Base-by-base conservation (phyloP, 2,888 invertebrate genomes). In the Bimastos eiseni region DNA sequence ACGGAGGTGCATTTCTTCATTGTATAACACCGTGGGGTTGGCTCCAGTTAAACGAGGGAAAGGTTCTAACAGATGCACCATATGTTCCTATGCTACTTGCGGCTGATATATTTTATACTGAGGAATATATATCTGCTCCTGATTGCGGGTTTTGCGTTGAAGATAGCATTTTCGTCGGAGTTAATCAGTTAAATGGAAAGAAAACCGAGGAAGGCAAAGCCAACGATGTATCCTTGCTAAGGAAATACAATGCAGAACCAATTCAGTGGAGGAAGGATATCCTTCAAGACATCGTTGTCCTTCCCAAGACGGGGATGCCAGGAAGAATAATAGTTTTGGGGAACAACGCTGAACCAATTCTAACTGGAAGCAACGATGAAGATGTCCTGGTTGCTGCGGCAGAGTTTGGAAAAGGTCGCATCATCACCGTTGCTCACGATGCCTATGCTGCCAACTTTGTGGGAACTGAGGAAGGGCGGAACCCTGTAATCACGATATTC, bases 21-120 rank as follows among this genome's bases (percentile, higher is more conserved):
- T 91, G 91, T 11, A 83, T 91, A 15, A 92, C 92, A 24, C 91
- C 93, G 24, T 93, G 93, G 93, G 93, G 93, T 11, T 92, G 91
- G 91, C 86, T 91, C 55, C 92, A 92, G 89, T 19, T 90, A 21
- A 88, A 92, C 90, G 83, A 88, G 2, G 89, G 89, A 15, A 91
- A 92, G 83, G 37, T 91, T 30, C 24, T 91, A 24, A 24, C 84
- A n/a, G 92, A 93, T 83, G 90, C 92, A 89, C 90, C 91, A 4
- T 90, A 92, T 38, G 33, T 34, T 17, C 36, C 89, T 24, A 44
- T 92, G 33, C 89, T 92, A 37, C 17, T 33, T 0, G 41, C 49
- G 34, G 90, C 33, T n/a, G 92, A 91, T 8, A 3, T 92, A 17
- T 33, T 33, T 83, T 92, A 90, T 83, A 91, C 91, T 6, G 90